Conservation (phyloP, 2,888 invertebrate genomes). For the Synanthedon vespiformis region DNA sequence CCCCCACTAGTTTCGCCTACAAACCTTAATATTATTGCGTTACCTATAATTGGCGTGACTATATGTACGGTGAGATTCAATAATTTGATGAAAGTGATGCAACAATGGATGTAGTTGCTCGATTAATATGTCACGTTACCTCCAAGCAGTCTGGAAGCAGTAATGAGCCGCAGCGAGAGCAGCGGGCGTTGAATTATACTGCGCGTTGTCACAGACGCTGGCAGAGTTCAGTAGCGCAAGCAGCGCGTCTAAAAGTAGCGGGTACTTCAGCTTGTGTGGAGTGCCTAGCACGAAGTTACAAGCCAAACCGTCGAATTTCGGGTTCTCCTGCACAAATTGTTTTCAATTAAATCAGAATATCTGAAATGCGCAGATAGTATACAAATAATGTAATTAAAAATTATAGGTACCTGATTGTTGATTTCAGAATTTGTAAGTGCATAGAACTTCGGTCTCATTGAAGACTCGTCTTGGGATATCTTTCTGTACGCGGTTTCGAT, state of each 20-base stretch:
- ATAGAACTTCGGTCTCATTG: constrained; percentile 92
- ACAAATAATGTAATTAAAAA: background rate
- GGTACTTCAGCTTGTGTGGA: constrained; percentile 91
- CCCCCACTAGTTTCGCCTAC: too few relatives aligned
- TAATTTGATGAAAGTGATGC: background rate
- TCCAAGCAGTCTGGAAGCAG: constrained; percentile 89
- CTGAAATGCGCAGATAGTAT: too few relatives aligned
- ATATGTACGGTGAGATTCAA: too few relatives aligned
- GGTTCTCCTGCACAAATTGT: constrained; percentile 74
- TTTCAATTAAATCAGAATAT: too few relatives aligned
- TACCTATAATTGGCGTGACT: too few relatives aligned
- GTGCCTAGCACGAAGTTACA: constrained; percentile 95
- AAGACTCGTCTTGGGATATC: constrained; percentile 69
- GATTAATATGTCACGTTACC: constrained; percentile 42
- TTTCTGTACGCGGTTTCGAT: constrained; percentile 55
- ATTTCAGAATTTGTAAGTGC: constrained; percentile 84
- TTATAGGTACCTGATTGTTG: constrained; percentile 70
- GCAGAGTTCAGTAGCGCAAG: constrained; percentile 86
- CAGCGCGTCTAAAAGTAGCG: constrained; percentile 85
- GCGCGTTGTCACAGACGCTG: constrained; percentile 72
- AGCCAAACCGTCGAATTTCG: constrained; percentile 92
- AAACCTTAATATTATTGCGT: too few relatives aligned
- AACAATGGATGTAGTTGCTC: background rate
- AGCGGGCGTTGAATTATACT: constrained; percentile 69
- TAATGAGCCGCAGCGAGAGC: constrained; percentile 87